phyloP scores from a whole-genome alignment of 1,140 invertebrate species.

The Rhynchophorus ferrugineus region DNA sequence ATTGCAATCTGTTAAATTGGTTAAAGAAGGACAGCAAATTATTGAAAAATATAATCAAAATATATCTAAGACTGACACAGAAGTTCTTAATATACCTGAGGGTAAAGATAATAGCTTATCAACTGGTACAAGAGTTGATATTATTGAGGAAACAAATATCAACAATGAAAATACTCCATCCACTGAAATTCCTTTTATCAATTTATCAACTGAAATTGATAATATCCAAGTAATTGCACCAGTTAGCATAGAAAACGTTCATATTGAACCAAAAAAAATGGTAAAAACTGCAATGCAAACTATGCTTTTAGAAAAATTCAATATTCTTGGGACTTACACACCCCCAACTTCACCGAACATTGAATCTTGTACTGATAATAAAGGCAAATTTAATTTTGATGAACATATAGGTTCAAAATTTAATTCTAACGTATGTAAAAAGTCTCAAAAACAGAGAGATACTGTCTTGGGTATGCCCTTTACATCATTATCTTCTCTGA shows the following conservation, averaged over 20 bases:
- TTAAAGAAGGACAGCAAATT: neutral
- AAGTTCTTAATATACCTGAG: no score
- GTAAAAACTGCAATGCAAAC: slow-evolving; percentile 40
- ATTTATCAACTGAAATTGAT: neutral
- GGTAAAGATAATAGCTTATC: no score
- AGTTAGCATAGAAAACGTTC: slow-evolving; percentile 19
- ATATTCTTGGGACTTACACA: slow-evolving; percentile 34
- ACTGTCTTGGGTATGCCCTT: slow-evolving; percentile 30
- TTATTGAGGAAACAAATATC: no score
- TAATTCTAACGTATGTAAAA: slow-evolving; percentile 19
- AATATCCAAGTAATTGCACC: slow-evolving; percentile 28
- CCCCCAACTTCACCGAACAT: slow-evolving; percentile 32
- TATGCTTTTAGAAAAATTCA: slow-evolving; percentile 40
- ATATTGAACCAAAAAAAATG: slow-evolving; percentile 30
- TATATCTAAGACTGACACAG: neutral
- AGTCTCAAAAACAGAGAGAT: slow-evolving; percentile 24
- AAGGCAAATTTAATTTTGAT: slow-evolving; percentile 9
- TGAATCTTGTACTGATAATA: neutral
- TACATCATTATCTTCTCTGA: slow-evolving; percentile 19
- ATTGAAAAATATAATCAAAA: neutral
- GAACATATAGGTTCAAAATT: slow-evolving; percentile 16
- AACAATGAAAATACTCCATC: no score
- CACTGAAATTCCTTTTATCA: neutral
- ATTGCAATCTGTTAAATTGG: neutral
- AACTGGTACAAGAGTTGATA: no score